Conservation (phyloP, 2,797 vertebrate species). For the Pipistrellus pygmaeus region DNA sequence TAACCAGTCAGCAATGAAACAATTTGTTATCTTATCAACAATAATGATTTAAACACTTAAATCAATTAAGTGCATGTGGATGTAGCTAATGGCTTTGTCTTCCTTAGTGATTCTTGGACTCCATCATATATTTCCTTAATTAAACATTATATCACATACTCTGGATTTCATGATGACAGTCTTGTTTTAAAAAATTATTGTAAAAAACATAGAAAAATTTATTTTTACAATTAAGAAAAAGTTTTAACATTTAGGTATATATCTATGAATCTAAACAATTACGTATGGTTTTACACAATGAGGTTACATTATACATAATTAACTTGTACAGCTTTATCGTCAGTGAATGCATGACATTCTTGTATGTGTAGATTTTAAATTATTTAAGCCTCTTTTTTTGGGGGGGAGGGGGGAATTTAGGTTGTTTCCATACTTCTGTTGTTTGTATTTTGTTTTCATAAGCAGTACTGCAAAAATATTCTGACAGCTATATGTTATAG, state of each 20-base stretch:
- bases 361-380: not conserved
- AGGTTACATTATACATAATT: not conserved
- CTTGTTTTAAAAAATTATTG: slow-evolving; percentile 13
- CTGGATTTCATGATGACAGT: not conserved
- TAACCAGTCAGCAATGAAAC: not conserved
- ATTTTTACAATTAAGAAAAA: not conserved
- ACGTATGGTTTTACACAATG: not conserved
- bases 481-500: not conserved
- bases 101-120: not conserved
- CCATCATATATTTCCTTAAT: not conserved
- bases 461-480: slow-evolving; percentile 26
- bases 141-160: not conserved
- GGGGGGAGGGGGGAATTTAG: not conserved
- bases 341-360: not conserved
- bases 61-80: not conserved
- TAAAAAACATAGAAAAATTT: not conserved
- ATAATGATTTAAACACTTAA: slow-evolving; percentile 4
- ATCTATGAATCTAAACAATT: not conserved
- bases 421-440: not conserved
- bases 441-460: not conserved
- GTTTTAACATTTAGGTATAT: not conserved
- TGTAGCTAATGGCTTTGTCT: not conserved
- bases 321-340: not conserved
- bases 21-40: not conserved
- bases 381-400: not conserved